Evolutionary conservation across 2,797 vertebrate genomes (phyloP).

Genomic region (Heliangelus exortis): DNA sequence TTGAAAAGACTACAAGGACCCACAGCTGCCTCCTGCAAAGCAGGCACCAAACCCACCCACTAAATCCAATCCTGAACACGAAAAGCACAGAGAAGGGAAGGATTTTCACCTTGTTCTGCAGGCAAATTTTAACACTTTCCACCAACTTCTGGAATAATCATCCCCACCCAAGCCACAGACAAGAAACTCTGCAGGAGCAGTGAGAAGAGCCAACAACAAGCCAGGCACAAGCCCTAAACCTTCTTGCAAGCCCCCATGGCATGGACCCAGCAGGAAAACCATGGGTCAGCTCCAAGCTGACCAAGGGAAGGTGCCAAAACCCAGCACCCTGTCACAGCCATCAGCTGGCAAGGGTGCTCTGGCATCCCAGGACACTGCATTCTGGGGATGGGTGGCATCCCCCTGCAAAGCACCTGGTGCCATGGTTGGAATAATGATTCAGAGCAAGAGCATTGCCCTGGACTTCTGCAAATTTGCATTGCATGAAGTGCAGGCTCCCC

Average conservation of each 20-base stretch:
- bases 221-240: slow-evolving; percentile 27
- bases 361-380: background rate
- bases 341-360: slow-evolving; percentile 17
- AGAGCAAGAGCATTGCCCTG: background rate
- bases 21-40: slow-evolving; percentile 13
- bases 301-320: slow-evolving; percentile 39
- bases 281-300: slow-evolving; percentile 46
- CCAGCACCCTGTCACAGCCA: slow-evolving; percentile 46
- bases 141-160: background rate
- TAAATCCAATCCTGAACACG: background rate
- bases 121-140: slow-evolving; percentile 2
- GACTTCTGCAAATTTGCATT: slow-evolving; percentile 45
- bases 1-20: background rate
- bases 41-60: background rate
- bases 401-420: slow-evolving; percentile 59
- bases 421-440: background rate
- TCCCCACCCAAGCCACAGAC: background rate
- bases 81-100: background rate
- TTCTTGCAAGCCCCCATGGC: background rate
- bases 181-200: slow-evolving; percentile 37
- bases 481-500: background rate
- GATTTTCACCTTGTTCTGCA: background rate
- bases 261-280: background rate
- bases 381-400: background rate
- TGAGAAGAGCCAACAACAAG: slow-evolving; percentile 24